Evolutionary conservation across 2,797 vertebrate species (phyloP).

Genomic region (Amblyraja radiata): DNA sequence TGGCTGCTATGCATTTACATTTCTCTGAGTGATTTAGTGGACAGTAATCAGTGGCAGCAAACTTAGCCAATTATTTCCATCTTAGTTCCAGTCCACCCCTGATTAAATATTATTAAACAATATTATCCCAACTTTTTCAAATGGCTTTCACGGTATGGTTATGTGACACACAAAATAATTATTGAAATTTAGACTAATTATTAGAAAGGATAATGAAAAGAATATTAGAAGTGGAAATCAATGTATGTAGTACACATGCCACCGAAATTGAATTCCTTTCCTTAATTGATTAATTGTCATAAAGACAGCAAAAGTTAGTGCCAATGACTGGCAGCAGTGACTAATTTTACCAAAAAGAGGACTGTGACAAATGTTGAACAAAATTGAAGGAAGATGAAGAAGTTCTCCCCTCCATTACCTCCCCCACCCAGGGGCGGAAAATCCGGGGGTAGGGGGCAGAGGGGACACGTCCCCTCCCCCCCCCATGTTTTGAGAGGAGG

Average conservation of each 20-base stretch:
- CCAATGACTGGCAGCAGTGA: background rate
- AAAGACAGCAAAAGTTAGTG: background rate
- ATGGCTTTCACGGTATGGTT: background rate
- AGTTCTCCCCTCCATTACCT: background rate
- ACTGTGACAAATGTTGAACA: background rate
- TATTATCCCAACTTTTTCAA: background rate
- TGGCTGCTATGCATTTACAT: background rate
- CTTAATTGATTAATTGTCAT: background rate
- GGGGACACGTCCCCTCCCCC: too few relatives aligned
- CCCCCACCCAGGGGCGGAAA: background rate
- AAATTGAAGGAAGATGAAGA: background rate
- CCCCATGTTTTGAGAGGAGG: too few relatives aligned
- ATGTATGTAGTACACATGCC: too few relatives aligned
- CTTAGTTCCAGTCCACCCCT: background rate
- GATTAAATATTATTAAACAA: background rate
- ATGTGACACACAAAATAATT: background rate
- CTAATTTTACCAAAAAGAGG: background rate
- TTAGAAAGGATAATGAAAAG: background rate
- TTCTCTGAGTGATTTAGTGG: background rate
- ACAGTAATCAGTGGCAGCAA: background rate
- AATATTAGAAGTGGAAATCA: too few relatives aligned
- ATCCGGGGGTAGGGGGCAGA: too few relatives aligned
- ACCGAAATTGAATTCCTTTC: too few relatives aligned
- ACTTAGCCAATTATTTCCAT: background rate
- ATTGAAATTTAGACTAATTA: background rate